Percentiles rank a stretch among this genome's conserved stretches.
Conservation (phyloP, 2,797 vertebrate genomes). For the Danio jaintianensis region DNA sequence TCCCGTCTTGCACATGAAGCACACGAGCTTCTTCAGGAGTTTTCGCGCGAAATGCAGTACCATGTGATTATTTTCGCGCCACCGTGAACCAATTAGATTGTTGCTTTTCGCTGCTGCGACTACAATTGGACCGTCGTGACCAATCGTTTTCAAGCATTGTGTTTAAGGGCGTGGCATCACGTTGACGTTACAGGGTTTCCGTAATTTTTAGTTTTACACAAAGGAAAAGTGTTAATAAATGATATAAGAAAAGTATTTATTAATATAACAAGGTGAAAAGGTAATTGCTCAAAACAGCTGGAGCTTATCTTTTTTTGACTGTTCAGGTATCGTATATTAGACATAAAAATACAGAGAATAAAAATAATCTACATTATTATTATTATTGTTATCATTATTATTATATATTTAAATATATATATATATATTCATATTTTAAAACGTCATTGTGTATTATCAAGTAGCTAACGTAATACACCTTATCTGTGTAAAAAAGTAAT, state of each 20-base stretch:
- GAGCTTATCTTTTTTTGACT: background rate
- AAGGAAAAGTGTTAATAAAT: background rate
- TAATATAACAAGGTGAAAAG: background rate
- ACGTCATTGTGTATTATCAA: background rate
- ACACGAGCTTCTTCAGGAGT: slow-evolving; percentile 31
- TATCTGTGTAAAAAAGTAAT: background rate
- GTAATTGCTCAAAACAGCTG: background rate
- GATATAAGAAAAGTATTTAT: too few relatives aligned
- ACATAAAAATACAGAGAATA: too few relatives aligned
- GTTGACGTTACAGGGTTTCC: background rate
- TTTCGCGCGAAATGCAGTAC: slow-evolving; percentile 79
- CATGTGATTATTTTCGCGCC: slow-evolving; percentile 81
- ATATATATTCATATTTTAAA: too few relatives aligned
- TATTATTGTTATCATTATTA: too few relatives aligned
- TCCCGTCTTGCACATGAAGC: slow-evolving; percentile 15
- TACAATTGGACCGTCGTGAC: slow-evolving; percentile 10
- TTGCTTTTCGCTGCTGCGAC: background rate
- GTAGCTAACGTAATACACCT: too few relatives aligned
- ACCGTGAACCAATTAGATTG: slow-evolving; percentile 73
- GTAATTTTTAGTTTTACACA: background rate
- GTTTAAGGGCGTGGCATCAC: background rate
- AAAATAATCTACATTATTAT: too few relatives aligned
- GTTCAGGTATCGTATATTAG: background rate
- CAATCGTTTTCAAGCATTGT: slow-evolving; percentile 51
- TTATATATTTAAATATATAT: too few relatives aligned